Evolutionary conservation across 2,113 vertebrate species (phyloP).

Genomic region (Zosterops lateralis): DNA sequence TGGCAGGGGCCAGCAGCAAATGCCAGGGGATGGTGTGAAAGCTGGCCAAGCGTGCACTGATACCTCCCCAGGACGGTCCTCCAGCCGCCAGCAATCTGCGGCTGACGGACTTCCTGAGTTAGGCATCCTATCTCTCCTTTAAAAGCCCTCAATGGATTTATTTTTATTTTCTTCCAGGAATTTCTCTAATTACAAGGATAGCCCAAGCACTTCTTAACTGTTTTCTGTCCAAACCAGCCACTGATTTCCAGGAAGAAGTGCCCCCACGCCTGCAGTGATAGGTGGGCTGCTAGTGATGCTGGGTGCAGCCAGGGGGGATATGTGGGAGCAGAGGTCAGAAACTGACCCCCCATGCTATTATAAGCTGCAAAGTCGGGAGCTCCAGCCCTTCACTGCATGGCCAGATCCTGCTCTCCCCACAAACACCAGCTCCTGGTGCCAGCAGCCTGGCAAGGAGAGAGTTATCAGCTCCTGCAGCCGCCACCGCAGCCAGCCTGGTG

Average conservation of each 20-base stretch:
- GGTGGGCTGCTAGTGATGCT: neutral
- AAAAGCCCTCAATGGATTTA: constrained; percentile 13
- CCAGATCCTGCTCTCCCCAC: neutral
- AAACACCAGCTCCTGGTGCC: fast-evolving
- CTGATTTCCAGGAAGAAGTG: neutral
- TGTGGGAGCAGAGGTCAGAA: neutral
- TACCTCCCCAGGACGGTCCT: neutral
- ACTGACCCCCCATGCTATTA: neutral
- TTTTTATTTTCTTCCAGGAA: neutral
- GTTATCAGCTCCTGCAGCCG: neutral
- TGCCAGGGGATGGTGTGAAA: neutral
- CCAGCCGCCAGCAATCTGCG: neutral
- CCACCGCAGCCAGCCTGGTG: neutral
- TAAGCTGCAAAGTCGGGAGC: neutral
- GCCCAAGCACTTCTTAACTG: neutral
- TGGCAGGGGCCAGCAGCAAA: neutral
- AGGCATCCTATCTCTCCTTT: neutral
- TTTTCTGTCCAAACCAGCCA: neutral
- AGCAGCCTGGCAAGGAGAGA: neutral
- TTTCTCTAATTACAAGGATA: constrained; percentile 17
- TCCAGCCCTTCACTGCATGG: neutral
- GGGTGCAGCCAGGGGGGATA: neutral
- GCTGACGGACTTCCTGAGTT: constrained; percentile 8
- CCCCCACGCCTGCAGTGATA: fast-evolving
- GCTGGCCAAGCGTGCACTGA: neutral